Evolutionary conservation across 2,888 invertebrate species (phyloP), one percentile per base, ranked within the genome.

Genomic region (Harpalus rufipes): DNA sequence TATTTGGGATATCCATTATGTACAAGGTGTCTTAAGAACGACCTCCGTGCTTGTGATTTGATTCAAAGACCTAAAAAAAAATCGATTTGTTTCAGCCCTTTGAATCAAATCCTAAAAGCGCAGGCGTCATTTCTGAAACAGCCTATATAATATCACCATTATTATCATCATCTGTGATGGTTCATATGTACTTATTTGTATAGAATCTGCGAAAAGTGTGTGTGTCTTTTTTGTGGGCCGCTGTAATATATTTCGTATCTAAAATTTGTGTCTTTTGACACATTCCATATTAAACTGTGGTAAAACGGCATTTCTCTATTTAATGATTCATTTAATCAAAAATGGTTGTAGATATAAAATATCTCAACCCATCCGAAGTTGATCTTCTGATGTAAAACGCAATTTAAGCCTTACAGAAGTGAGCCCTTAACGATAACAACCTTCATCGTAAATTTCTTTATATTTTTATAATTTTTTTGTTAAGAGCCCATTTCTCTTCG

Each of bases 201-300:
- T 32, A 5, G 5, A 32, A 6, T 32, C 3, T 32, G 32, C 5
- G 32, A 3, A 5, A 32, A 32, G 1, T 1, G 32, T 32, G 32
- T 32, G 32, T 32, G 32, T 32, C 5, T 32, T 6, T 32, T 32
- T 32, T 32, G 32, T 32, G 32, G 1, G 32, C 32, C 32, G 5
- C 32, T 44, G 59, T 84, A 65, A 74, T 76, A 44, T 84, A 76
- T 84, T 84, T 84, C 72, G 61, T 74, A 61, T 83, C 68, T 39
- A 68, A 68, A 68, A 41, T 68, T 76, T 76, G 83, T 84, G 76
- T 74, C 56, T 61, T 76, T 76, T 61, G 83, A 84, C 83, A 84
- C 76, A 32, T 84, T 84, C 84, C 84, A 84, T 51, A 84, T 76
- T 63, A 25, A 72, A 84, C 84, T 84, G 84, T 82, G 82, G 82